Percentiles rank a stretch among this genome's conserved stretches.
Evolutionary conservation across 2,888 invertebrate species (phyloP).

Genomic region (Heliconius aoede): DNA sequence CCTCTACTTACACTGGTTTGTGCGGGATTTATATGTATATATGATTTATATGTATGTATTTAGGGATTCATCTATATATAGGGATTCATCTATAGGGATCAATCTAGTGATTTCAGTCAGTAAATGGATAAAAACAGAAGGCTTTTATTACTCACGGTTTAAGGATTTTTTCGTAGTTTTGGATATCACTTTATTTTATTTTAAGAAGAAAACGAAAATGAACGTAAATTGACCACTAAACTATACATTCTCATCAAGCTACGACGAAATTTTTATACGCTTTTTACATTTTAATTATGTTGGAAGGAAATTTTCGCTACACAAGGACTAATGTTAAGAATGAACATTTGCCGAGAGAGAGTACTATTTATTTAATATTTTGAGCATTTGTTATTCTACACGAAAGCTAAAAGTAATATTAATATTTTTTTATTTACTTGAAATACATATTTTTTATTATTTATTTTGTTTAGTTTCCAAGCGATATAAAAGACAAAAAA

Average conservation of each 20-base stretch:
- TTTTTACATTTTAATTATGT: too few relatives aligned
- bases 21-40: neutral
- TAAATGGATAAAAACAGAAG: neutral
- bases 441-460: neutral
- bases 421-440: neutral
- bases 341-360: too few relatives aligned
- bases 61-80: constrained; percentile 3
- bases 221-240: too few relatives aligned
- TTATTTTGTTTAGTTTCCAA: neutral
- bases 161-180: neutral
- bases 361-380: neutral
- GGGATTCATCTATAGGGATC: neutral
- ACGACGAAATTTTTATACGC: too few relatives aligned
- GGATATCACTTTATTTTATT: too few relatives aligned
- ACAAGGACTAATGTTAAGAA: neutral
- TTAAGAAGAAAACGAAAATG: too few relatives aligned
- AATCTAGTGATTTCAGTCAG: neutral
- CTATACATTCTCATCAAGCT: too few relatives aligned
- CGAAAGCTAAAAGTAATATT: too few relatives aligned
- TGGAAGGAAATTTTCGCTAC: too few relatives aligned
- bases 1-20: neutral
- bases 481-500: neutral
- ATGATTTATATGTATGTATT: neutral
- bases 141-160: neutral
- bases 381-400: neutral